Evolutionary conservation across 2,888 invertebrate genomes (phyloP).

Genomic region (Ditula angustiorana): DNA sequence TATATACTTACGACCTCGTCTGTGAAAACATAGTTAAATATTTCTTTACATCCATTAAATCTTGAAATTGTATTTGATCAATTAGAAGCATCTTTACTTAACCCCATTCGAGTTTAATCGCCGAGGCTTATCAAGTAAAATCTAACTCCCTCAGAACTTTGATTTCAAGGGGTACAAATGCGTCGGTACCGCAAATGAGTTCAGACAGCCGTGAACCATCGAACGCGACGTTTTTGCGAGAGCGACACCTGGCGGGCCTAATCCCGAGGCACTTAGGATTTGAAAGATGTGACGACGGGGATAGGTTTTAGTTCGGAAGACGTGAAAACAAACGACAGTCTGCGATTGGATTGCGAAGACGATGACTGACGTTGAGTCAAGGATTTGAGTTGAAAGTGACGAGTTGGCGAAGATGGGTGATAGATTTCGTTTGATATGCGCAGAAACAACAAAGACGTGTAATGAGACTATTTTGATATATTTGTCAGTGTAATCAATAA

Average conservation of each 20-base stretch:
- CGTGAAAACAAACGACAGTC: constrained; percentile 15
- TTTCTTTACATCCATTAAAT: background rate
- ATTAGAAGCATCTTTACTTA: constrained; percentile 22
- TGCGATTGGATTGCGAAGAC: constrained; percentile 21
- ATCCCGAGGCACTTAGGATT: constrained; percentile 75
- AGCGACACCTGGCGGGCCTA: constrained; percentile 65
- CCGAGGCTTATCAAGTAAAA: constrained; percentile 60
- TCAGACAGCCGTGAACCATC: constrained; percentile 74
- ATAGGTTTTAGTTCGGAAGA: constrained; percentile 16
- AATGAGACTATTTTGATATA: too few relatives aligned
- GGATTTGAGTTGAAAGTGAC: background rate
- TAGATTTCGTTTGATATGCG: background rate
- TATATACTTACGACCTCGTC: too few relatives aligned
- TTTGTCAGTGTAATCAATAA: too few relatives aligned
- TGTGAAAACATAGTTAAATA: too few relatives aligned
- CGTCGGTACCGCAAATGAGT: constrained; percentile 65
- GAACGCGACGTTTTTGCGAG: constrained; percentile 71
- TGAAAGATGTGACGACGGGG: constrained; percentile 47
- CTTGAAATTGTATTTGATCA: background rate
- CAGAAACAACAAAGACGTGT: background rate
- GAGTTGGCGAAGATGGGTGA: background rate
- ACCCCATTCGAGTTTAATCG: constrained; percentile 50
- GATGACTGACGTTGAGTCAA: background rate
- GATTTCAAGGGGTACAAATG: constrained; percentile 48
- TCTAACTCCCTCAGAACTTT: constrained; percentile 50